Base-by-base conservation (phyloP, 23 tunicate genomes). In the Trididemnum clinides region DNA sequence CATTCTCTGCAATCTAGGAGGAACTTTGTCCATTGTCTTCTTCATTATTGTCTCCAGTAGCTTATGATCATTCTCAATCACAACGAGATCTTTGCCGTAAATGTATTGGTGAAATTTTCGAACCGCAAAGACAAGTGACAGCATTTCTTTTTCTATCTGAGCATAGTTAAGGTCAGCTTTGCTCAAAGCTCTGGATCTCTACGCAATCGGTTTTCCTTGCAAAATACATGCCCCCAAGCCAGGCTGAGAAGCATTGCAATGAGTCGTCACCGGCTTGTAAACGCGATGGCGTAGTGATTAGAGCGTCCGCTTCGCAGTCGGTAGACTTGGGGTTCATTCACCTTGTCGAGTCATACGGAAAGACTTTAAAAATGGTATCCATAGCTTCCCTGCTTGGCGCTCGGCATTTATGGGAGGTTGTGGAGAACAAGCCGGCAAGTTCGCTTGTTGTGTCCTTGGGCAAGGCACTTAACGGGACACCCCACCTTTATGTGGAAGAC, bases 61-160 rank as follows among this genome's bases (percentile, higher is more conserved):
- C 59, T 88, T 88, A 64, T 88, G 91, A 32, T 88, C 91, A 12
- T 57, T 81, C 38, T 87, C 82, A 30, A 82, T 80, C 12, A 33
- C 25, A 10, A 64, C 64, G 18, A 39, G 4, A 39, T 51, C n/a
- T 51, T 50, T 50, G 2, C 83, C 83, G 28, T 51, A 78, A 2
- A 78, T 27, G 27, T 78, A 78, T 34, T 81, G 85, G 28, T 81
- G 74, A 36, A 81, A 81, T 35, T 81, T 81, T 54, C 34, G 20
- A 12, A 27, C 57, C 7, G 85, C 85, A 33, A 81, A 81, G 1
- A 64, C 85, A 33, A 81, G 33, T 1, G 85, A 63, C 6, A 76
- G 27, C 54, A 81, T 30, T 81, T 81, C 75, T 63, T 81, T 81
- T 54, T 81, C 85, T 12, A 81, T 81, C 34, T 81, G 85, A 20